Percentiles rank a stretch among this genome's conserved stretches.
These are phyloP conservation scores for Tenualosa thibaudeaui DNA, from an alignment of 2,797 vertebrate species.

Conservation along the genomic window DNA sequence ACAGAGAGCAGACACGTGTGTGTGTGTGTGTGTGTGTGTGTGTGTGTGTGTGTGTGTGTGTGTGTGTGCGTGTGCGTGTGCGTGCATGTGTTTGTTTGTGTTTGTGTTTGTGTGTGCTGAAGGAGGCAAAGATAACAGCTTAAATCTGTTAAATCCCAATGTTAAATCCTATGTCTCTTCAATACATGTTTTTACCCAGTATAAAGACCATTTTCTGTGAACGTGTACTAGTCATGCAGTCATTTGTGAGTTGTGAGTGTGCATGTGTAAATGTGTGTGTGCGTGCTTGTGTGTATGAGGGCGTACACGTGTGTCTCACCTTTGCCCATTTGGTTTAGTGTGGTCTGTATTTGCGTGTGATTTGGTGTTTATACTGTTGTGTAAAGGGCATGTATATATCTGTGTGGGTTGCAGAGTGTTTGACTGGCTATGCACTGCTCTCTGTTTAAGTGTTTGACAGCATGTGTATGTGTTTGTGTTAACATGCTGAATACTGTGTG, in stretches of 20 bases:
- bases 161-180: constrained; percentile 59
- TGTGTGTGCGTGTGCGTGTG: constrained; percentile 30
- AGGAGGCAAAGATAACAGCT: constrained; percentile 65
- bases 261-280: constrained; percentile 48
- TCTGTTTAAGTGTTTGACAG: constrained; percentile 63
- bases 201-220: constrained; percentile 8
- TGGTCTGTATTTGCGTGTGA: constrained; percentile 65
- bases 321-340: constrained; percentile 50
- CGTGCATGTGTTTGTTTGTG: constrained; percentile 54
- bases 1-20: constrained; percentile 67
- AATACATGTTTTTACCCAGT: constrained; percentile 23
- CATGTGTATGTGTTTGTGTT: constrained; percentile 77
- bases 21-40: constrained; percentile 45
- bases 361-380: constrained; percentile 29
- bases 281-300: constrained; percentile 22
- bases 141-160: constrained; percentile 44
- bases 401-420: constrained; percentile 63
- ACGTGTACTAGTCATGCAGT: neutral
- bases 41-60: constrained; percentile 59
- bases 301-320: constrained; percentile 62
- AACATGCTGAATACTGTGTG: constrained; percentile 71
- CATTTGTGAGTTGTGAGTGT: constrained; percentile 34
- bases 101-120: constrained; percentile 55
- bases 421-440: constrained; percentile 66
- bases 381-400: constrained; percentile 67